These are phyloP conservation scores for Teleogryllus occipitalis DNA, from an alignment of 1,140 invertebrate genomes.

Conservation along the genomic window DNA sequence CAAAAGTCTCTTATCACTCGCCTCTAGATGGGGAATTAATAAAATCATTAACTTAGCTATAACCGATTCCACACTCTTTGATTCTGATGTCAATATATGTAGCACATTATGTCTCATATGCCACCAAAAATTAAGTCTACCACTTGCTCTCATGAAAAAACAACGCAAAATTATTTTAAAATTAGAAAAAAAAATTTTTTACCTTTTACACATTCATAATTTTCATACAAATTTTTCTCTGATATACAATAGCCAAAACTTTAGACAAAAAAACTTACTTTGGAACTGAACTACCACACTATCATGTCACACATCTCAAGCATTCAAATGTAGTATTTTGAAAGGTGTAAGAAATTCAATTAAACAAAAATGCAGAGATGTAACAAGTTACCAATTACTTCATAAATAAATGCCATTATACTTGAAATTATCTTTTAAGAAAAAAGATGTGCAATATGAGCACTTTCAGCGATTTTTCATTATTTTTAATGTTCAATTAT, in stretches of 20 bases:
- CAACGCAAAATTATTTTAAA: not conserved
- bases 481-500: too few species aligned
- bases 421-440: not conserved
- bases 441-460: too few species aligned
- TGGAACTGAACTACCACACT: not conserved
- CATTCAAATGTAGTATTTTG: not conserved
- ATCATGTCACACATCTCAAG: not conserved
- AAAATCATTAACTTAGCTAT: constrained; percentile 2
- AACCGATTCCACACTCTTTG: not conserved
- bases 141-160: not conserved
- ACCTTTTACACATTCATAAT: not conserved
- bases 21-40: constrained; percentile 6
- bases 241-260: not conserved
- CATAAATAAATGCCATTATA: not conserved
- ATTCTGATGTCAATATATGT: not conserved
- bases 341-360: not conserved
- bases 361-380: not conserved
- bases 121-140: not conserved
- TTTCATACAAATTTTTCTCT: not conserved
- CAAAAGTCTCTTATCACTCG: not conserved
- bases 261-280: too few species aligned
- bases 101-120: not conserved
- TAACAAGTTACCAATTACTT: not conserved
- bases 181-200: not conserved
- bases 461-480: too few species aligned